Percentiles rank a stretch among this genome's conserved stretches.
Conservation (phyloP, 2,113 vertebrate genomes). For the Leucopsar rothschildi region DNA sequence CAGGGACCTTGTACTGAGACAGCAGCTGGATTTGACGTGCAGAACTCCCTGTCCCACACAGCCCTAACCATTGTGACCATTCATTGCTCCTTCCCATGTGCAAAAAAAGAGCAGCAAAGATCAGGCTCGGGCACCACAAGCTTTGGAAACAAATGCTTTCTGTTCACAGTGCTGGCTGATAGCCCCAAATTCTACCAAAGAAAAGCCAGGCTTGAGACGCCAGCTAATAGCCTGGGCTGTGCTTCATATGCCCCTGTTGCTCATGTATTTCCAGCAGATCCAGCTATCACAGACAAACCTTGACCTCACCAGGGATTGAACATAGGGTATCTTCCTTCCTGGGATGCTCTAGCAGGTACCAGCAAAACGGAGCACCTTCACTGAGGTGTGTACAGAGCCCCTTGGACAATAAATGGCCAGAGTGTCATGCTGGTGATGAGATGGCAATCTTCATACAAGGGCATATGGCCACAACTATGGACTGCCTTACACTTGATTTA, state of each 20-base stretch:
- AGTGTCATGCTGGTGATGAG: not conserved
- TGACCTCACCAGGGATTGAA: not conserved
- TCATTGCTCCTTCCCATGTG: not conserved
- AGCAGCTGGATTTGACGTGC: not conserved
- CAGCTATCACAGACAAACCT: not conserved
- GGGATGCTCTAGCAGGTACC: not conserved
- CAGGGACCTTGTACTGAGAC: not conserved
- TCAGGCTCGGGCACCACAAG: not conserved
- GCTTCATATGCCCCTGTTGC: fast-evolving
- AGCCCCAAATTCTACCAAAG: not conserved
- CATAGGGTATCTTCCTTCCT: not conserved
- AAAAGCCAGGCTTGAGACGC: not conserved
- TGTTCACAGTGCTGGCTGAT: not conserved
- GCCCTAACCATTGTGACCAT: not conserved
- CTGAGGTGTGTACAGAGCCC: not conserved
- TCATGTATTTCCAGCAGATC: not conserved
- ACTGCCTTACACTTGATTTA: not conserved
- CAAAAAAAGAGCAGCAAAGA: not conserved
- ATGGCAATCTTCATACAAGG: not conserved
- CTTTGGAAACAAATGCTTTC: not conserved
- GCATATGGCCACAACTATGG: not conserved
- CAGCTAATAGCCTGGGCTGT: not conserved
- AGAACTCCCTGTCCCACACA: not conserved
- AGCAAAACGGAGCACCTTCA: not conserved
- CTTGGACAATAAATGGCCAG: not conserved